phyloP scores from a whole-genome alignment of 2,888 invertebrate species.

The Caradrina clavipalpis region DNA sequence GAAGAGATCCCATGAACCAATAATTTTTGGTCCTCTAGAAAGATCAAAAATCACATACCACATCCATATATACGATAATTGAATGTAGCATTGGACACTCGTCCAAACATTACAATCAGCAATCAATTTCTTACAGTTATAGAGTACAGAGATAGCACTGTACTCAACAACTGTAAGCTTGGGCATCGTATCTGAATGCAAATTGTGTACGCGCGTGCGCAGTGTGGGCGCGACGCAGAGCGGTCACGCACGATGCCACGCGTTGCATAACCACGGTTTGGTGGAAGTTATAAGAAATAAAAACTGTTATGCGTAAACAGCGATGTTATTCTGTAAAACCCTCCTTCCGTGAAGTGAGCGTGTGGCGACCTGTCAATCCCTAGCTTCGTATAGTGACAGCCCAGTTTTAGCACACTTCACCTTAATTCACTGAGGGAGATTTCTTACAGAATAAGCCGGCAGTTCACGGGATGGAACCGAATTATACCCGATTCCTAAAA shows the following conservation, averaged over 20 bases:
- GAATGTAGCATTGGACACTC: slow-evolving; percentile 6
- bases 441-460: too few relatives aligned
- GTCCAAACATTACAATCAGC: slow-evolving; percentile 23
- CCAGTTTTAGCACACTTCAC: too few relatives aligned
- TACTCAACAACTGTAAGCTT: slow-evolving; percentile 48
- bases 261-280: slow-evolving; percentile 63
- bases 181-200: slow-evolving; percentile 67
- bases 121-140: slow-evolving; percentile 41
- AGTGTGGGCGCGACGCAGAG: slow-evolving; percentile 70
- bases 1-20: not conserved
- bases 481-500: too few relatives aligned
- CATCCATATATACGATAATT: not conserved
- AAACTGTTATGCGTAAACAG: too few relatives aligned
- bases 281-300: slow-evolving; percentile 42
- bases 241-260: slow-evolving; percentile 70
- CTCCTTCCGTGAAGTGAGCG: too few relatives aligned
- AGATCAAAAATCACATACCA: not conserved
- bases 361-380: too few relatives aligned
- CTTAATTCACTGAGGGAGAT: too few relatives aligned
- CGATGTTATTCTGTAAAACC: too few relatives aligned
- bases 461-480: not conserved
- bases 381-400: too few relatives aligned
- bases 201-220: slow-evolving; percentile 69
- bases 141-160: slow-evolving; percentile 24
- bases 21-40: not conserved